A percentile compares a stretch with the other conserved stretches of the same genome.
phyloP scores from a whole-genome alignment of 2,888 invertebrate genomes.

The Acleris sparsana region DNA sequence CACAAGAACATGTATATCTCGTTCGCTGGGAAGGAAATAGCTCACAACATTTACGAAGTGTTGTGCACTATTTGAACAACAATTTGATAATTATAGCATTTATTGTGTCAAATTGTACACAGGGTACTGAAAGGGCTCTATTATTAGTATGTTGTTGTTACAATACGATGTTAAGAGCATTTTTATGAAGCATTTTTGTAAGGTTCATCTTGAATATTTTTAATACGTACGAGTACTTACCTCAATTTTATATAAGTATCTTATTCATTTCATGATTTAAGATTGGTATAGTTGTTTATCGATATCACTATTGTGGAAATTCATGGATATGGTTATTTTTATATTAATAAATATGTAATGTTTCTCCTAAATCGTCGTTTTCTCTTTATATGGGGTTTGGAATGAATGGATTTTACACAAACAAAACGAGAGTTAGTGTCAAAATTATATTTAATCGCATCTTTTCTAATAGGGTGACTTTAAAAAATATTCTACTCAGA shows the following conservation, averaged over 20 bases:
- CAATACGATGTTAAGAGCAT: neutral
- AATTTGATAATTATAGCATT: neutral
- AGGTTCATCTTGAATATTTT: neutral
- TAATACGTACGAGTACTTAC: neutral
- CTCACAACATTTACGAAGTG: constrained; percentile 66
- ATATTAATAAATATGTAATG: neutral
- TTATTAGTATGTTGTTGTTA: neutral
- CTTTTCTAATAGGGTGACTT: neutral
- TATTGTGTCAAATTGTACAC: neutral
- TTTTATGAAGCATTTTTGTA: neutral
- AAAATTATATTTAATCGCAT: constrained; percentile 19
- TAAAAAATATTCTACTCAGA: too few relatives aligned
- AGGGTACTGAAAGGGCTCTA: neutral
- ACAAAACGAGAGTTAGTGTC: neutral
- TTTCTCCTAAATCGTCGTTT: neutral
- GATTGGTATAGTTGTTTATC: too few relatives aligned
- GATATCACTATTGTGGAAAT: neutral
- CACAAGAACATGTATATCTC: constrained; percentile 70
- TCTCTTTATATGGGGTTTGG: neutral
- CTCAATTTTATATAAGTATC: too few relatives aligned
- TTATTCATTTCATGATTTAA: too few relatives aligned
- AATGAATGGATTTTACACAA: neutral
- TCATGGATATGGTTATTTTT: neutral
- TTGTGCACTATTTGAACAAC: constrained; percentile 56
- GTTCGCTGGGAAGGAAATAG: constrained; percentile 66